Conservation (phyloP, 2,797 vertebrate genomes). For the Gymnopithys bicolor region DNA sequence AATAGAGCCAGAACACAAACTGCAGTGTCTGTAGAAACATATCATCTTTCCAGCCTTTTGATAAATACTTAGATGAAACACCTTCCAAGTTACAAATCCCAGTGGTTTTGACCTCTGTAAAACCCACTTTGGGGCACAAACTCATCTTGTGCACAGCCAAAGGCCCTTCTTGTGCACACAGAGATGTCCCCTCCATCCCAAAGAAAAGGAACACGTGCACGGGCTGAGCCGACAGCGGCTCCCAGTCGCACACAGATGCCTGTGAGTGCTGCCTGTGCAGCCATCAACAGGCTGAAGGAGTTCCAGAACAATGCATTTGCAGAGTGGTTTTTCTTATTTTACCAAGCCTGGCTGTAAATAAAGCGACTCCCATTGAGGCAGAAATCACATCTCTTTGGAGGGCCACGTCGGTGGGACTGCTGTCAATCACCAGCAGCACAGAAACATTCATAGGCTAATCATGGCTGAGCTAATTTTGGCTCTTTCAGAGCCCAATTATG, state of each 20-base stretch:
- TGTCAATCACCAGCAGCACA: slow-evolving; percentile 41
- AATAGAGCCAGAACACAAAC: not conserved
- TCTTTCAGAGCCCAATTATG: slow-evolving; percentile 58
- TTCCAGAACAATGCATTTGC: slow-evolving; percentile 54
- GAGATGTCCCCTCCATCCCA: not conserved
- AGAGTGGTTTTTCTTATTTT: slow-evolving; percentile 44
- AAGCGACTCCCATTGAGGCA: slow-evolving; percentile 22
- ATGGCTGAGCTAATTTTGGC: slow-evolving; percentile 56
- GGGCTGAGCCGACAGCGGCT: slow-evolving; percentile 1
- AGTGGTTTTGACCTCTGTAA: not conserved
- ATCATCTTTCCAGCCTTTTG: not conserved
- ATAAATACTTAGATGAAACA: not conserved
- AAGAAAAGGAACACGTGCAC: not conserved
- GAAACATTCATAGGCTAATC: slow-evolving; percentile 69
- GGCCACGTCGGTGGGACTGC: not conserved
- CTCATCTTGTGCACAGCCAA: not conserved
- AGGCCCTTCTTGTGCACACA: not conserved
- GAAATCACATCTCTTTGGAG: slow-evolving; percentile 23
- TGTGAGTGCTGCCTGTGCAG: slow-evolving; percentile 2
- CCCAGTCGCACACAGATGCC: slow-evolving; percentile 9
- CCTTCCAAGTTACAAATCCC: not conserved
- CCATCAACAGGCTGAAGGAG: slow-evolving; percentile 42
- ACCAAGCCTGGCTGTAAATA: slow-evolving; percentile 30
- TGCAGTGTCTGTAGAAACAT: not conserved
- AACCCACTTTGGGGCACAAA: not conserved